Evolutionary conservation across 2,113 vertebrate species (phyloP).

Genomic region (Cyanoliseus patagonus): DNA sequence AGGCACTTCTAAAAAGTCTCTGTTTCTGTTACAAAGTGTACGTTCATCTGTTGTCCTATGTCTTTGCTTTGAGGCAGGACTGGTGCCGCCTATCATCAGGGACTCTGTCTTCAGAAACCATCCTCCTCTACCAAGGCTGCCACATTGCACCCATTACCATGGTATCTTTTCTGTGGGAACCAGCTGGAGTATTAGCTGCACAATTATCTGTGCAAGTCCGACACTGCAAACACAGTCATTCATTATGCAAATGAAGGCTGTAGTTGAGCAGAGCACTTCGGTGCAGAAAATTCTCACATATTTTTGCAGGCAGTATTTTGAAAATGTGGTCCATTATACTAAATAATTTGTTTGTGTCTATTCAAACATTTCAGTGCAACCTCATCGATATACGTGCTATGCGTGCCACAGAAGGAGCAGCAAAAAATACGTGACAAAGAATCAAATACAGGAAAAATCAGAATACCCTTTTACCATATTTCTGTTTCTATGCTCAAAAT

Average conservation of each 20-base stretch:
- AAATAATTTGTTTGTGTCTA: not conserved
- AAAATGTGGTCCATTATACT: not conserved
- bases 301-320: not conserved
- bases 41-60: fast-evolving
- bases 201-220: not conserved
- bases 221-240: not conserved
- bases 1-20: not conserved
- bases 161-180: not conserved
- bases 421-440: not conserved
- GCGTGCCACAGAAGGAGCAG: not conserved
- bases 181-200: not conserved
- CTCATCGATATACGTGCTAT: fast-evolving
- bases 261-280: not conserved
- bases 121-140: not conserved
- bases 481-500: not conserved
- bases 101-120: not conserved
- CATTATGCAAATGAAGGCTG: not conserved
- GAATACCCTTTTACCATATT: not conserved
- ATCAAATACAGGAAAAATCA: not conserved
- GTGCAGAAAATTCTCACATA: not conserved
- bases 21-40: not conserved
- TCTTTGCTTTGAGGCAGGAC: not conserved
- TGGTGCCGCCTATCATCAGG: not conserved
- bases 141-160: fast-evolving
- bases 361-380: not conserved